Percentiles rank a stretch among this genome's conserved stretches.
Evolutionary conservation across 2,113 vertebrate genomes (phyloP).

Genomic region (Circaetus cinerascens): DNA sequence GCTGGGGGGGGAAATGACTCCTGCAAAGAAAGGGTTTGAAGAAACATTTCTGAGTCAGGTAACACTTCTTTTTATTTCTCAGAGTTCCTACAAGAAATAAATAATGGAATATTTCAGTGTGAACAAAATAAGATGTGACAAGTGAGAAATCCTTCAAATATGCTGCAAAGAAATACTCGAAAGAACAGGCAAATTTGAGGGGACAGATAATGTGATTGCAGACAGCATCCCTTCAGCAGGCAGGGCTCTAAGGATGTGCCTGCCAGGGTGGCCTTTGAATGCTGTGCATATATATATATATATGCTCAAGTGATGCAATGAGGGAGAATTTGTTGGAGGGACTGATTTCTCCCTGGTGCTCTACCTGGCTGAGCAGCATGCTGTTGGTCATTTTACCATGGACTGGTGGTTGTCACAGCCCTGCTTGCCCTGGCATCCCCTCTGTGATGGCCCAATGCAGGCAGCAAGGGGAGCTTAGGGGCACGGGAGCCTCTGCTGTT

Average conservation of each 20-base stretch:
- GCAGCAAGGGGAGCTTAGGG: not conserved
- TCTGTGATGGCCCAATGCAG: rapidly evolving
- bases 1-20: rapidly evolving
- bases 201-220: not conserved
- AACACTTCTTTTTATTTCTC: rapidly evolving
- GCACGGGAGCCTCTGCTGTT: rapidly evolving
- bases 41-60: not conserved
- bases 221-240: not conserved
- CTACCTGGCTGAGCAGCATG: not conserved
- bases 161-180: not conserved
- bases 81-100: not conserved
- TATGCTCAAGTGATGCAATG: too few relatives aligned
- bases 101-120: not conserved
- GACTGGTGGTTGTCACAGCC: not conserved
- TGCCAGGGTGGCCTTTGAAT: not conserved
- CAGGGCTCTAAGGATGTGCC: not conserved
- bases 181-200: not conserved
- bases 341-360: not conserved
- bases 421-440: not conserved
- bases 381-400: not conserved
- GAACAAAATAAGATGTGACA: not conserved
- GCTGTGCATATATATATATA: rapidly evolving
- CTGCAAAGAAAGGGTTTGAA: not conserved
- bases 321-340: not conserved
- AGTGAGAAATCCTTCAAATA: not conserved